Conservation (phyloP, 1,140 invertebrate species). For the Heliconius hewitsoni region DNA sequence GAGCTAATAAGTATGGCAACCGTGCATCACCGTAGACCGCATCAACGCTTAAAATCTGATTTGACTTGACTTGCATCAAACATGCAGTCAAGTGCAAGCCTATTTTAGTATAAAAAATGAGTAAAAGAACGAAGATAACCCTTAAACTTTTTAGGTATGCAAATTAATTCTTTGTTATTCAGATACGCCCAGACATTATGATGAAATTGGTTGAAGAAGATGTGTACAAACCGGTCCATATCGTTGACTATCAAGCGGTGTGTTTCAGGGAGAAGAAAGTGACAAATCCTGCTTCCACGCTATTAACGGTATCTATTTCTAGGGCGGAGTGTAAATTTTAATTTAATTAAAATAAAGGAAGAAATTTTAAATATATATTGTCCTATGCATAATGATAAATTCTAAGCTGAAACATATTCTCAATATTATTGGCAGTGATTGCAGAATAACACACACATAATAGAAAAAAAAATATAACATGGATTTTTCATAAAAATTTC, state of each 20-base stretch:
- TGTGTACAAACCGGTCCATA: conserved; percentile 88
- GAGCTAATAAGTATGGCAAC: too few species aligned
- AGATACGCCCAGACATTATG: conserved; percentile 88
- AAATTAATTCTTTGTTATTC: background rate
- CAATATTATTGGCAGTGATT: too few species aligned
- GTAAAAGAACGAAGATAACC: background rate
- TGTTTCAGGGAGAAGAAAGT: conserved; percentile 87
- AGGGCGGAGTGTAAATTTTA: background rate
- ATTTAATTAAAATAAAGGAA: too few species aligned
- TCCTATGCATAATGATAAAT: background rate
- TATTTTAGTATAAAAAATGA: background rate
- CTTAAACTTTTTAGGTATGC: background rate
- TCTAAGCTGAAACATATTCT: background rate
- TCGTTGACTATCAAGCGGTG: conserved; percentile 95
- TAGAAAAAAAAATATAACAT: background rate
- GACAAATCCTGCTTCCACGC: conserved; percentile 82
- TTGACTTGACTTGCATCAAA: too few species aligned
- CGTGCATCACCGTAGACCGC: too few species aligned
- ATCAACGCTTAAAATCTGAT: too few species aligned
- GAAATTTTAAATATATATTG: too few species aligned
- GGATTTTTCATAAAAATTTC: conserved; percentile 36
- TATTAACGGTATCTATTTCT: conserved; percentile 82
- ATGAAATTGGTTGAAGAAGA: conserved; percentile 87
- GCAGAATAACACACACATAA: background rate
- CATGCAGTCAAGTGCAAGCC: too few species aligned